Percentiles rank a stretch among this genome's conserved stretches.
These are phyloP conservation scores for Teleogryllus occipitalis DNA, from an alignment of 1,140 invertebrate species.

Conservation along the genomic window DNA sequence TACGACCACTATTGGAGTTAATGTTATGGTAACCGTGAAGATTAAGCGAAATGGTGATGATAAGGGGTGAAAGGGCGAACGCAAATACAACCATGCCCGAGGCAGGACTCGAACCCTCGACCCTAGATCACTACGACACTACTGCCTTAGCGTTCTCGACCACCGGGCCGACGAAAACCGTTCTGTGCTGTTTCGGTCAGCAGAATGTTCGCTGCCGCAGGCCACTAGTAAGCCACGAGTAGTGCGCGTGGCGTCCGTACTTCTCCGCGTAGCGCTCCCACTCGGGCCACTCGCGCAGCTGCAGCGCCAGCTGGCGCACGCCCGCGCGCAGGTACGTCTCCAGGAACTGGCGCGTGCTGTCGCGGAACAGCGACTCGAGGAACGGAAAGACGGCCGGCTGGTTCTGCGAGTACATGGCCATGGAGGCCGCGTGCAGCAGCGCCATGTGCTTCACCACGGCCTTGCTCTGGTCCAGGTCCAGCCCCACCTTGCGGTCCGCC, in stretches of 20 bases:
- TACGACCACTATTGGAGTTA: no score
- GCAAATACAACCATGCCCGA: no score
- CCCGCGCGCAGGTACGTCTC: neutral
- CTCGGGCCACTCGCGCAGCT: neutral
- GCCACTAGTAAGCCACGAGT: no score
- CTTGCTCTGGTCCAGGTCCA: neutral
- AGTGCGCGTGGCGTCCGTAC: neutral
- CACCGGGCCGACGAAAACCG: no score
- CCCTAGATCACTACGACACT: no score
- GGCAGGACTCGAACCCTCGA: no score
- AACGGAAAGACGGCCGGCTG: neutral
- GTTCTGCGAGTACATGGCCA: neutral
- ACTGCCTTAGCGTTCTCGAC: no score
- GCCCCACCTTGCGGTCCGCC: neutral
- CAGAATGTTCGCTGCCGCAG: no score
- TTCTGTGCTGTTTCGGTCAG: no score
- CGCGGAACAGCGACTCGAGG: neutral
- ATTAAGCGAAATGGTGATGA: no score
- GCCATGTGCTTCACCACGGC: neutral
- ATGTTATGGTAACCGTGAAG: no score
- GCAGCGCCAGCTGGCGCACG: neutral
- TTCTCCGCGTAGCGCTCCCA: neutral
- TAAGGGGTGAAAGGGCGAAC: no score
- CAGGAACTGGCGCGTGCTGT: neutral
- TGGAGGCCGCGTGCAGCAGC: neutral